These are phyloP conservation scores for Acromyrmex echinatior DNA, from an alignment of 1,140 invertebrate species.

Conservation along the genomic window DNA sequence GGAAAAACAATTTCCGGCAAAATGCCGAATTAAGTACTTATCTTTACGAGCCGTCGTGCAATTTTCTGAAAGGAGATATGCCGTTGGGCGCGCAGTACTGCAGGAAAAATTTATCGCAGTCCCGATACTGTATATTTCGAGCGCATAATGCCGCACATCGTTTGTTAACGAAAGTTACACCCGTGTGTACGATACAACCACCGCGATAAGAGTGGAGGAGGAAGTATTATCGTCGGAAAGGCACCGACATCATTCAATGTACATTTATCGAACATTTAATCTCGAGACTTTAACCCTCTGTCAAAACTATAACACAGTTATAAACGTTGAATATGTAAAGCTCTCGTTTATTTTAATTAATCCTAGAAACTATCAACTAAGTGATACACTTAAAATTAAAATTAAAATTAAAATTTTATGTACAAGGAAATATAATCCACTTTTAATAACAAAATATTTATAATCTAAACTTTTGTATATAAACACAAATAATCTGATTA, in stretches of 20 bases:
- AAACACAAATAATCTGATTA: too few relatives aligned
- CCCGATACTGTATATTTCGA: slow-evolving; percentile 62
- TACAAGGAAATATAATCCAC: too few relatives aligned
- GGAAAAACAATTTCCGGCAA: slow-evolving; percentile 74
- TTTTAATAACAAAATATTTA: too few relatives aligned
- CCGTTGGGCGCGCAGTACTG: slow-evolving; percentile 9
- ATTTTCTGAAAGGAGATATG: slow-evolving; percentile 73
- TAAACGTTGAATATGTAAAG: too few relatives aligned
- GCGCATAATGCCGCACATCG: slow-evolving; percentile 43
- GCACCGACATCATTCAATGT: background rate
- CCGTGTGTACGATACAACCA: background rate
- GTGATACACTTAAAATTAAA: too few relatives aligned
- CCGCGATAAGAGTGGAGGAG: slow-evolving; percentile 41
- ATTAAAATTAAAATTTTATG: too few relatives aligned
- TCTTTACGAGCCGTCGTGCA: slow-evolving; percentile 71
- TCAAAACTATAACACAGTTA: too few relatives aligned
- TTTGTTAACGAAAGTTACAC: slow-evolving; percentile 66
- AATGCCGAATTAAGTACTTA: slow-evolving; percentile 75
- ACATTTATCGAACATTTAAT: slow-evolving; percentile 21
- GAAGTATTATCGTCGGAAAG: slow-evolving; percentile 29
- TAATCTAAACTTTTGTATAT: too few relatives aligned
- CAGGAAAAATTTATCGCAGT: slow-evolving; percentile 71
- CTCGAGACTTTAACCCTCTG: slow-evolving; percentile 3
- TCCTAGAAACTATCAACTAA: too few relatives aligned
- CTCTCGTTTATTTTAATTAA: too few relatives aligned